These are phyloP conservation scores for Nilaparvata lugens DNA, from an alignment of 1,140 invertebrate species.

Conservation along the genomic window DNA sequence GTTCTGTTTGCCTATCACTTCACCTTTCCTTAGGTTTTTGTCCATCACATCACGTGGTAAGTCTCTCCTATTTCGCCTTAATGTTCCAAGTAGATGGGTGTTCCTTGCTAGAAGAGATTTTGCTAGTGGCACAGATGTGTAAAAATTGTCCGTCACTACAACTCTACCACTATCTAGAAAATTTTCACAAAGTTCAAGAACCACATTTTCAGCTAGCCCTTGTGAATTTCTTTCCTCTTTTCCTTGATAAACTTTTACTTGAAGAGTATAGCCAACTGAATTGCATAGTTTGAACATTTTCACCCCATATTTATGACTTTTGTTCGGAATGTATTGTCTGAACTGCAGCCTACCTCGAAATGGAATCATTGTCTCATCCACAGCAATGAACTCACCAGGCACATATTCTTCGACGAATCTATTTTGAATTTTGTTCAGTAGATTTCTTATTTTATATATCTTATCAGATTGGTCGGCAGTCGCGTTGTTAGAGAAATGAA, in stretches of 20 bases:
- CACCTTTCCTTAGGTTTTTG: constrained; percentile 30
- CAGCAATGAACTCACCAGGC: constrained; percentile 25
- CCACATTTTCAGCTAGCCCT: neutral
- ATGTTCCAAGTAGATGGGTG: constrained; percentile 31
- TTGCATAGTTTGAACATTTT: constrained; percentile 32
- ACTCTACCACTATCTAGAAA: constrained; percentile 31
- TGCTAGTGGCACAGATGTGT: constrained; percentile 32
- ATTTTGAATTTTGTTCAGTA: neutral
- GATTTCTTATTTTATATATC: neutral
- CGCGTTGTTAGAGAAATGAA: neutral
- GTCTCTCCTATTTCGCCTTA: constrained; percentile 9
- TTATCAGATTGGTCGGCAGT: neutral
- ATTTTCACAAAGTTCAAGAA: constrained; percentile 16
- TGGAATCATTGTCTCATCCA: constrained; percentile 34
- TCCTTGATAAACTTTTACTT: constrained; percentile 25
- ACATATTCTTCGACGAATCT: neutral
- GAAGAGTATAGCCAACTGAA: constrained; percentile 24
- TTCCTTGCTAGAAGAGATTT: constrained; percentile 30
- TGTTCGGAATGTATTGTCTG: constrained; percentile 30
- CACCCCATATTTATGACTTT: constrained; percentile 31
- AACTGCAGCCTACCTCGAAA: constrained; percentile 31
- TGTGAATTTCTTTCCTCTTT: neutral
- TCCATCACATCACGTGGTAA: constrained; percentile 24
- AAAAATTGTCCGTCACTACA: constrained; percentile 37
- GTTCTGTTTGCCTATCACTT: constrained; percentile 32